Conservation (phyloP, 1,140 invertebrate genomes). For the Drosophila kikkawai region DNA sequence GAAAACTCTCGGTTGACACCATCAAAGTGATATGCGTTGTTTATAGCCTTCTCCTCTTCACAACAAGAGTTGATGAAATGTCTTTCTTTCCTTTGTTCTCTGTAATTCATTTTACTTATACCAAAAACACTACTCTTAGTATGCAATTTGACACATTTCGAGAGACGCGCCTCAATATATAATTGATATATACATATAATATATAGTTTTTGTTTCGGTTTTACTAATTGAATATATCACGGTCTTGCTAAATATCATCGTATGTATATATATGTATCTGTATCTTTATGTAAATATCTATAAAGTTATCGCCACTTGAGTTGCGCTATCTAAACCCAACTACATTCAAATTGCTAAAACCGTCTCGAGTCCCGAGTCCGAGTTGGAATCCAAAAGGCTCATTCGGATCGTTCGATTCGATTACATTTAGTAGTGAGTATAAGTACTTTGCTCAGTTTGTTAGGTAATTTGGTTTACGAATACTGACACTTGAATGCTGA, state of each 20-base stretch:
- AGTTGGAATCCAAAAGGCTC: constrained; percentile 51
- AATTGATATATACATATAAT: constrained; percentile 78
- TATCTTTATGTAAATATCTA: constrained; percentile 76
- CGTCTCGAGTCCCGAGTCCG: constrained; percentile 11
- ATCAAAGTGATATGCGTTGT: constrained; percentile 80
- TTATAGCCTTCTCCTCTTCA: constrained; percentile 56
- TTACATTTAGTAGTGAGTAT: constrained; percentile 37
- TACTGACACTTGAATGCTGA: constrained; percentile 82
- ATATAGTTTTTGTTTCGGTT: constrained; percentile 61
- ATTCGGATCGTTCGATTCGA: constrained; percentile 13
- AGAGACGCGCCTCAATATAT: constrained; percentile 63
- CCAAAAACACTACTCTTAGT: constrained; percentile 60
- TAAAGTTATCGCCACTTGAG: constrained; percentile 70
- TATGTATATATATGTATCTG: constrained; percentile 65
- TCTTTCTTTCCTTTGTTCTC: constrained; percentile 36
- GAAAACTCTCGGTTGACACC: constrained; percentile 51
- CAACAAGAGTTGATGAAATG: constrained; percentile 79
- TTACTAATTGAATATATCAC: constrained; percentile 82
- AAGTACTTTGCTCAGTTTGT: constrained; percentile 53
- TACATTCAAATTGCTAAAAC: constrained; percentile 70
- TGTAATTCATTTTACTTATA: constrained; percentile 4
- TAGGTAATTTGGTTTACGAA: constrained; percentile 83
- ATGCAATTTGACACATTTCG: constrained; percentile 73
- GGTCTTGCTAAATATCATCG: constrained; percentile 81
- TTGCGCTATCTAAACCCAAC: constrained; percentile 65